These are phyloP conservation scores for Drosophila stalkeri DNA, from an alignment of 2,888 invertebrate genomes.

Conservation along the genomic window DNA sequence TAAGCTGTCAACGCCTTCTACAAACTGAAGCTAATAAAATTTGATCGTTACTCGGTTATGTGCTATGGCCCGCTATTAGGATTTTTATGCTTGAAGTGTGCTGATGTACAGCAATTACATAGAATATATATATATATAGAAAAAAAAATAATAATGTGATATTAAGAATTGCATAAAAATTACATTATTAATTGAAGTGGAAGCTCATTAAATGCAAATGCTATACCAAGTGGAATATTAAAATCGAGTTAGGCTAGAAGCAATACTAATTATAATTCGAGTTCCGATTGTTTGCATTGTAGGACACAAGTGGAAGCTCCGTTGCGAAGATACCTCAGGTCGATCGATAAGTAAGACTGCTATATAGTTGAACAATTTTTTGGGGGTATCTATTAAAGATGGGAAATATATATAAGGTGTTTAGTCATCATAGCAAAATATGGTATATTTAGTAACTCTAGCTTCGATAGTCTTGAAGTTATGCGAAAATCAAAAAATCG, in stretches of 20 bases:
- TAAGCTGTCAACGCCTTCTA: neutral
- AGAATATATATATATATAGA: neutral
- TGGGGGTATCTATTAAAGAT: neutral
- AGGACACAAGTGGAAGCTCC: neutral
- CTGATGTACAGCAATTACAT: neutral
- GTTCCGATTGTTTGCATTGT: constrained; percentile 25
- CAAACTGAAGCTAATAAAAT: neutral
- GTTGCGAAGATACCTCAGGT: neutral
- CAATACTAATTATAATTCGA: constrained; percentile 21
- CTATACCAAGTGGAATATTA: constrained; percentile 12
- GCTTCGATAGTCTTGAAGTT: neutral
- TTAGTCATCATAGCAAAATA: no score
- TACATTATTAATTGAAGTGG: constrained; percentile 35
- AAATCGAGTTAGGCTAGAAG: constrained; percentile 5
- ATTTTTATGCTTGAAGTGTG: neutral
- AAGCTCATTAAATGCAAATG: constrained; percentile 69
- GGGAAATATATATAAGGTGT: neutral
- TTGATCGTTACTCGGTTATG: neutral
- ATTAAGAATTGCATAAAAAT: constrained; percentile 17
- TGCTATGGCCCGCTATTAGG: neutral
- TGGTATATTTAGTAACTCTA: no score
- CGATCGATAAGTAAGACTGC: neutral
- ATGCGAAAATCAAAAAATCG: neutral
- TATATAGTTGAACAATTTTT: neutral
- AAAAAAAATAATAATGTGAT: neutral